Evolutionary conservation across 2,113 vertebrate species (phyloP).

Genomic region (Mormyrus iriodes): DNA sequence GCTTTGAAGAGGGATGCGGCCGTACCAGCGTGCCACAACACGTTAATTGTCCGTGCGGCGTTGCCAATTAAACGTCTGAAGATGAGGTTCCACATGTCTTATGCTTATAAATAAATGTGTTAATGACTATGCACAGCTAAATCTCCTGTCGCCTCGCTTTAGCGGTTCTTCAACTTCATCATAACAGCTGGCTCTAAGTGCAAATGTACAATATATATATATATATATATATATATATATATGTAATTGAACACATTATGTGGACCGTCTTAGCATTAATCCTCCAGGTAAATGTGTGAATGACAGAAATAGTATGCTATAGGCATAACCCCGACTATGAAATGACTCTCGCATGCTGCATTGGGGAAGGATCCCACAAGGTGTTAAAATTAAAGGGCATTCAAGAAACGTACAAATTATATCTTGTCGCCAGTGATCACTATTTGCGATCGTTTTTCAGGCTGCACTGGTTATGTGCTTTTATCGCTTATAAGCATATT

Average conservation of each 20-base stretch:
- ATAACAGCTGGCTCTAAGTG: conserved; percentile 42
- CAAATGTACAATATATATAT: conserved; percentile 50
- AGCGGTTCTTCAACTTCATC: conserved; percentile 31
- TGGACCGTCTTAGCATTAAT: conserved; percentile 62
- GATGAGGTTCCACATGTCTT: conserved; percentile 58
- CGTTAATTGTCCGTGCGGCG: conserved; percentile 38
- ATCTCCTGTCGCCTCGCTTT: conserved; percentile 42
- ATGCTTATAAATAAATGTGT: conserved; percentile 61
- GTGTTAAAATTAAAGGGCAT: conserved; percentile 29
- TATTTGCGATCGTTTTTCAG: background rate
- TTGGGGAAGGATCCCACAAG: conserved; percentile 62
- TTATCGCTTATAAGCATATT: background rate
- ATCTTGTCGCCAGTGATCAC: background rate
- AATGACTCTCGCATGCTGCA: conserved; percentile 38
- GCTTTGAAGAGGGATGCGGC: conserved; percentile 9
- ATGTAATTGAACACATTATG: conserved; percentile 46
- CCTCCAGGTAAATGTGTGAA: conserved; percentile 39
- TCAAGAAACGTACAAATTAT: background rate
- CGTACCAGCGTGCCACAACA: conserved; percentile 44
- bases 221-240: conserved; percentile 53
- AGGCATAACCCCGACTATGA: conserved; percentile 41
- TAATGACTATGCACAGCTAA: conserved; percentile 57
- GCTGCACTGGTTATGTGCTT: background rate
- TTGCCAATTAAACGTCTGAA: conserved; percentile 37
- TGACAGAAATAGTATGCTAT: conserved; percentile 39